Evolutionary conservation across 1,140 invertebrate genomes (phyloP).

Genomic region (Macrotrachela quadricornifera): DNA sequence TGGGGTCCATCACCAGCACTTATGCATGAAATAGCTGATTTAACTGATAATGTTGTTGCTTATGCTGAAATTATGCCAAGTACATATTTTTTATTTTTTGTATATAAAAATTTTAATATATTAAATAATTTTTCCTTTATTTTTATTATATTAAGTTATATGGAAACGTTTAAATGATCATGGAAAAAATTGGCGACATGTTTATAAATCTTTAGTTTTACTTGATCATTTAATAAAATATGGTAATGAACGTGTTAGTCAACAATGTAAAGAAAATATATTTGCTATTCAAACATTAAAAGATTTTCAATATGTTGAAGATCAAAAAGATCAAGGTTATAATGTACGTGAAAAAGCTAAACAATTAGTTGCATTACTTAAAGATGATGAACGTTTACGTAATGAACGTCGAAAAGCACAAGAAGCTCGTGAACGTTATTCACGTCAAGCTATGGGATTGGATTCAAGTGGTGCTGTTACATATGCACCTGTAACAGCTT

Average conservation of each 20-base stretch:
- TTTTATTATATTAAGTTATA: conserved; percentile 39
- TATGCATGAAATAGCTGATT: conserved; percentile 95
- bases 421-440: conserved; percentile 46
- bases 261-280: conserved; percentile 96
- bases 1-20: conserved; percentile 96
- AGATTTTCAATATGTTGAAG: conserved; percentile 94
- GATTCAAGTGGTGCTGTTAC: not conserved
- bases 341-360: conserved; percentile 97
- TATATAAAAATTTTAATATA: too few species aligned
- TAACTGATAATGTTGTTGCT: conserved; percentile 61
- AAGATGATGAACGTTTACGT: conserved; percentile 82
- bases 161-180: conserved; percentile 96
- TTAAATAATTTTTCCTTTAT: too few species aligned
- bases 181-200: conserved; percentile 97
- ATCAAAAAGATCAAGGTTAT: conserved; percentile 90
- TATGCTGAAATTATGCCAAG: conserved; percentile 6
- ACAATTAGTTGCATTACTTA: conserved; percentile 72
- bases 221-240: conserved; percentile 93
- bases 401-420: conserved; percentile 82
- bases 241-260: conserved; percentile 43
- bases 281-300: conserved; percentile 90
- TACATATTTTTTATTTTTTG: too few species aligned
- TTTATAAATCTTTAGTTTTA: conserved; percentile 87
- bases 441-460: conserved; percentile 5
- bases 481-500: too few species aligned